phyloP scores from a whole-genome alignment of 2,113 vertebrate genomes.

The Tympanuchus pallidicinctus region DNA sequence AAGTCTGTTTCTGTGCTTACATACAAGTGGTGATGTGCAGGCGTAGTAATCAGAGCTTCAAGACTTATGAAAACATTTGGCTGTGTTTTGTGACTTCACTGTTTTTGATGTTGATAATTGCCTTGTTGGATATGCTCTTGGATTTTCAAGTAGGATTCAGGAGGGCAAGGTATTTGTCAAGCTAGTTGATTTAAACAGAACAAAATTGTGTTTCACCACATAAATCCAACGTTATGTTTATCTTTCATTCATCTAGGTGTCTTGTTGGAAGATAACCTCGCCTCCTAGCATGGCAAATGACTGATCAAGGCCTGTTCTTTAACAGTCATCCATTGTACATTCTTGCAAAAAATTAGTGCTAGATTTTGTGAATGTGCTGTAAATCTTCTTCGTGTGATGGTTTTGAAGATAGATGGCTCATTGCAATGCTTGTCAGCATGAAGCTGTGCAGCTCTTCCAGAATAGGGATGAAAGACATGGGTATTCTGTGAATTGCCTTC shows the following conservation, averaged over 20 bases:
- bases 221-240: slow-evolving; percentile 1
- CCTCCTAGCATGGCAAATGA: not conserved
- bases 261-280: slow-evolving; percentile 7
- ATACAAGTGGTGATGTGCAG: not conserved
- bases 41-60: not conserved
- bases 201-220: not conserved
- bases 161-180: not conserved
- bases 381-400: slow-evolving; percentile 2
- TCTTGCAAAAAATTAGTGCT: slow-evolving; percentile 40
- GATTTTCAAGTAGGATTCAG: slow-evolving; percentile 18
- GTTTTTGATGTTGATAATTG: not conserved
- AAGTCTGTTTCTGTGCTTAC: not conserved
- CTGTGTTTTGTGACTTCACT: not conserved
- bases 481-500: not conserved
- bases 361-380: slow-evolving; percentile 14
- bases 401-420: slow-evolving; percentile 6
- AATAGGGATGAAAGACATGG: not conserved
- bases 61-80: not conserved
- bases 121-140: slow-evolving; percentile 11
- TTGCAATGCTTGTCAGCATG: not conserved
- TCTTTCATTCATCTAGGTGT: not conserved
- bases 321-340: not conserved
- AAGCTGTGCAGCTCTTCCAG: not conserved
- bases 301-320: not conserved
- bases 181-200: slow-evolving; percentile 10